Percentiles rank a stretch among this genome's conserved stretches.
These are phyloP conservation scores for Eupithecia insigniata DNA, from an alignment of 2,888 invertebrate species.

Conservation along the genomic window DNA sequence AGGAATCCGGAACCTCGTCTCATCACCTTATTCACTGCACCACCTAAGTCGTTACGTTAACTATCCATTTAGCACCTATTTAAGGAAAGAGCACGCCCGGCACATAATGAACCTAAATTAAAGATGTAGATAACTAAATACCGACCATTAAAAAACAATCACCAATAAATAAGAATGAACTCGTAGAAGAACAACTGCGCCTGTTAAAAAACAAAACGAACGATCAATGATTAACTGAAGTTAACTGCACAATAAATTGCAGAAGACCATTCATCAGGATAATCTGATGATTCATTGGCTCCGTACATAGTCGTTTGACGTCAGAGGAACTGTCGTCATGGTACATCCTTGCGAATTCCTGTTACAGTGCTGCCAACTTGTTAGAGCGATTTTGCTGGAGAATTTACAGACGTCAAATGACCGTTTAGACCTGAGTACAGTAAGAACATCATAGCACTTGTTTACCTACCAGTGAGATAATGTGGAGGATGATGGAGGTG, in stretches of 20 bases:
- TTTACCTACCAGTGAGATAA: background rate
- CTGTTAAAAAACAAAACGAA: slow-evolving; percentile 11
- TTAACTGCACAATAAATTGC: slow-evolving; percentile 20
- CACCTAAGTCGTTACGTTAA: background rate
- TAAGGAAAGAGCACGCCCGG: background rate
- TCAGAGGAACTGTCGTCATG: slow-evolving; percentile 40
- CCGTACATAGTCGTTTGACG: slow-evolving; percentile 32
- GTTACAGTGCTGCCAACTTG: slow-evolving; percentile 22
- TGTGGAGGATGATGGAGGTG: too few species aligned
- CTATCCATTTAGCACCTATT: background rate
- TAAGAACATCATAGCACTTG: background rate
- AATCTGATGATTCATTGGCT: slow-evolving; percentile 30
- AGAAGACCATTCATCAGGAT: slow-evolving; percentile 26
- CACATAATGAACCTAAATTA: background rate
- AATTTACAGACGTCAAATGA: background rate
- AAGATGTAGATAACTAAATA: background rate
- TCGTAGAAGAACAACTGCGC: background rate
- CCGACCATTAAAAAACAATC: background rate
- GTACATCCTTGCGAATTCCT: slow-evolving; percentile 40
- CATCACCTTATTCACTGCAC: background rate
- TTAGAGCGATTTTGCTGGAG: background rate
- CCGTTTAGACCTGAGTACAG: background rate
- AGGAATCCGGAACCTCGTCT: background rate
- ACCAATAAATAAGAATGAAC: background rate
- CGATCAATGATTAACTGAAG: slow-evolving; percentile 23